Evolutionary conservation across 35 echinoderm and acorn worm species (phyloP).

Genomic region (Nesometra sesokonis): DNA sequence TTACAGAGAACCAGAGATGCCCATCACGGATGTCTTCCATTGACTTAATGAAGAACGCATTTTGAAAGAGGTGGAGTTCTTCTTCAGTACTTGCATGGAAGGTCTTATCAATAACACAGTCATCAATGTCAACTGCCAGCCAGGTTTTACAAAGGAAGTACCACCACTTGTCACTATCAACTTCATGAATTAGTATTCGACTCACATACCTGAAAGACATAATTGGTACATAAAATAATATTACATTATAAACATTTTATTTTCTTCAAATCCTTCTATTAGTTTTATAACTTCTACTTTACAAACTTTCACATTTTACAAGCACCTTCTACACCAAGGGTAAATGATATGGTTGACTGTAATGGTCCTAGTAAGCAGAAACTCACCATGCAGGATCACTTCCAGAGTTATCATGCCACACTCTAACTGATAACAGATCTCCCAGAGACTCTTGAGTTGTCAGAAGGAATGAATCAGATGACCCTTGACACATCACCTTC

Average conservation of each 20-base stretch:
- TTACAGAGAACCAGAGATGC: conserved; percentile 86
- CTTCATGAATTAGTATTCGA: conserved; percentile 78
- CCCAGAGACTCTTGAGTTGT: conserved; percentile 43
- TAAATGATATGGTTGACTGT: too few species aligned
- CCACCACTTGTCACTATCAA: conserved; percentile 67
- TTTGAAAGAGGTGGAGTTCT: conserved; percentile 53
- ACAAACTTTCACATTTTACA: too few species aligned
- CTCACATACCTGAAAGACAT: conserved; percentile 54
- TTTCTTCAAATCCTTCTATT: too few species aligned
- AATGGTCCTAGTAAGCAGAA: too few species aligned
- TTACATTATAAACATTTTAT: too few species aligned
- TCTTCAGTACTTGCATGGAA: conserved; percentile 44
- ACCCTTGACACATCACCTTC: conserved; percentile 38
- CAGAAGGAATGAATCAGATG: conserved; percentile 73
- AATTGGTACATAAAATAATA: too few species aligned
- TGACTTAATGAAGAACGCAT: conserved; percentile 53
- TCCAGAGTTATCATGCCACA: conserved; percentile 92
- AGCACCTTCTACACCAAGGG: too few species aligned
- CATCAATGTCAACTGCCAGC: conserved; percentile 56
- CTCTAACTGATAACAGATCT: conserved; percentile 37
- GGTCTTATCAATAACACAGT: conserved; percentile 41
- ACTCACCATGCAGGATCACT: conserved; percentile 58
- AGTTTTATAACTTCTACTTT: too few species aligned
- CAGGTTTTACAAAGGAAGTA: conserved; percentile 93
- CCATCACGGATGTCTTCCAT: conserved; percentile 69